phyloP scores from a whole-genome alignment of 92 coral and sea anemone genomes.

The Zoanthus sansibaricus region DNA sequence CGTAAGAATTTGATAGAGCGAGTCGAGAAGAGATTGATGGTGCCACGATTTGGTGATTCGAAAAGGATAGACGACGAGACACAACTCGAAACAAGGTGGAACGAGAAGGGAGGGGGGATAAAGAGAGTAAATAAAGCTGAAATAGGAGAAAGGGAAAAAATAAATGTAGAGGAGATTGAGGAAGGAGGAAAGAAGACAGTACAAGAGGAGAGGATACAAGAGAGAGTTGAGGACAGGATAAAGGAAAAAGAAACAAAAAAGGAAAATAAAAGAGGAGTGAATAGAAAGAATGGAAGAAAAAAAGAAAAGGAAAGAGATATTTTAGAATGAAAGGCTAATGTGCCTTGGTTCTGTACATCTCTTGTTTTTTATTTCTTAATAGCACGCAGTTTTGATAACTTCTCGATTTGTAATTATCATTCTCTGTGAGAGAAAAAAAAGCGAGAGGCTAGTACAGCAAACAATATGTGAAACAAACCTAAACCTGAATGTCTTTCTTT shows the following conservation, averaged over 20 bases:
- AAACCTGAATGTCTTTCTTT: background rate
- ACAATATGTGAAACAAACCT: background rate
- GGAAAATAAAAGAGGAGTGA: background rate
- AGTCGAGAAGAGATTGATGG: too few species aligned
- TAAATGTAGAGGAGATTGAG: background rate
- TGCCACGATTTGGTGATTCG: too few species aligned
- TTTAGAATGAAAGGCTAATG: too few species aligned
- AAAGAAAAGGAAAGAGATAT: background rate
- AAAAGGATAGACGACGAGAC: background rate
- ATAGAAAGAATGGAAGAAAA: background rate
- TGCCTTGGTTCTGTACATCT: too few species aligned
- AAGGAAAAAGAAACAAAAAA: background rate
- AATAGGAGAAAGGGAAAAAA: too few species aligned
- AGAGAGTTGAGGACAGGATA: background rate
- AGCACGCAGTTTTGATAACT: too few species aligned
- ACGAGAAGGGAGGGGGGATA: too few species aligned
- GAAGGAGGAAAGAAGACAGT: background rate
- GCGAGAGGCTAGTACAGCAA: background rate
- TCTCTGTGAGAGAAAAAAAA: background rate
- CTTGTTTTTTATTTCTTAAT: too few species aligned
- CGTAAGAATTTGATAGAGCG: too few species aligned
- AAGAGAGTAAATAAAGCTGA: too few species aligned
- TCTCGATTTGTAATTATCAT: too few species aligned
- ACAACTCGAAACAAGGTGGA: background rate
- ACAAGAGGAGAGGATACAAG: background rate